Conservation (phyloP, 2,113 vertebrate species). For the Anguilla japonica region DNA sequence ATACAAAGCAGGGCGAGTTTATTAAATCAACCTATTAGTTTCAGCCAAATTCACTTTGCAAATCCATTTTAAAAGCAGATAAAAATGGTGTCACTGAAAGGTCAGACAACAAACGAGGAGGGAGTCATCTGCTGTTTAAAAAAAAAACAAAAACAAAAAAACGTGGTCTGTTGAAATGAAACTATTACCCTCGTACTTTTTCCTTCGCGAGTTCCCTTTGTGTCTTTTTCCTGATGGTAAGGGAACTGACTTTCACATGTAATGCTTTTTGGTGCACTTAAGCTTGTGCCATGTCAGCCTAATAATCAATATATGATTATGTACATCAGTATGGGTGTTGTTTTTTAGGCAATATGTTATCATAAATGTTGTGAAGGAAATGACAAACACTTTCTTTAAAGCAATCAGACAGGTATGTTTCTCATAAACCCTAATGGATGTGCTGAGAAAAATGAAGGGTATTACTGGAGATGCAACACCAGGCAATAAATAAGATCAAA, state of each 20-base stretch:
- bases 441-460: slow-evolving; percentile 11
- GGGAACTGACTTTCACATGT: slow-evolving; percentile 22
- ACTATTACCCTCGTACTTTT: slow-evolving; percentile 36
- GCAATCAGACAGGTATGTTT: background rate
- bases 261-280: slow-evolving; percentile 38
- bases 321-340: slow-evolving; percentile 15
- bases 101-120: slow-evolving; percentile 49
- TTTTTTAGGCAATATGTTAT: background rate
- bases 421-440: slow-evolving; percentile 20
- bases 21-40: slow-evolving; percentile 56
- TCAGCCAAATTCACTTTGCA: slow-evolving; percentile 48
- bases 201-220: slow-evolving; percentile 18
- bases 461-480: slow-evolving; percentile 26
- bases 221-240: slow-evolving; percentile 24
- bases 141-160: background rate
- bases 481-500: slow-evolving; percentile 30
- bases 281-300: slow-evolving; percentile 19
- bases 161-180: slow-evolving; percentile 45
- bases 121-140: slow-evolving; percentile 42
- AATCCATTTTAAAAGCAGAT: slow-evolving; percentile 51
- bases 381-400: slow-evolving; percentile 16
- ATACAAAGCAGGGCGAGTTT: slow-evolving; percentile 45
- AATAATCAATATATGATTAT: slow-evolving; percentile 37
- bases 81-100: slow-evolving; percentile 47
- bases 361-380: background rate